Conservation (phyloP, 2,797 vertebrate species). For the Mustela erminea region DNA sequence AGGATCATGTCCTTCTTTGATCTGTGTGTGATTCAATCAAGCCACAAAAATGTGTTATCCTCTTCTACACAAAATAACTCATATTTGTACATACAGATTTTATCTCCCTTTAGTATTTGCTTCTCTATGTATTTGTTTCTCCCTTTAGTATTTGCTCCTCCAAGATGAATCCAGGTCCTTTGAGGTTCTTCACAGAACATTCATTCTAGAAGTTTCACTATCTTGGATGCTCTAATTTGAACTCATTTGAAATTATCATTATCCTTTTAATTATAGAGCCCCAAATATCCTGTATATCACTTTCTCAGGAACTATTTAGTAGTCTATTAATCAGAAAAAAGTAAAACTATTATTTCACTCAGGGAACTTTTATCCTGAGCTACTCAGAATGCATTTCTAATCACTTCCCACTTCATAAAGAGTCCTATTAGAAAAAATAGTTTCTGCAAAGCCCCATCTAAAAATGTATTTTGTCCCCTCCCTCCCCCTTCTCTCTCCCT, state of each 20-base stretch:
- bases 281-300: background rate
- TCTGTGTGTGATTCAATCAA: background rate
- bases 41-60: background rate
- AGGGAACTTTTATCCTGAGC: background rate
- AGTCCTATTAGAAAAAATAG: background rate
- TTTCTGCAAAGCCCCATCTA: background rate
- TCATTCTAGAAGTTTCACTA: background rate
- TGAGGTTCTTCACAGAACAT: background rate
- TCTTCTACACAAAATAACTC: background rate
- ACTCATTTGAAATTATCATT: background rate
- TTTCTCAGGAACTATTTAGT: background rate
- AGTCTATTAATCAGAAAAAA: background rate
- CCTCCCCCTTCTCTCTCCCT: background rate
- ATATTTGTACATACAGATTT: background rate
- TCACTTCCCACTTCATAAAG: background rate
- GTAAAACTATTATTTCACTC: background rate
- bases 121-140: conserved; percentile 20
- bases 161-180: background rate
- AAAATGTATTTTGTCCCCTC: background rate
- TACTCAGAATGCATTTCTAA: background rate
- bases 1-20: background rate
- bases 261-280: background rate
- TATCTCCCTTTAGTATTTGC: background rate
- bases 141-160: background rate
- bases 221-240: background rate